Evolutionary conservation across 2,888 invertebrate genomes (phyloP).

Genomic region (Apamea anceps): DNA sequence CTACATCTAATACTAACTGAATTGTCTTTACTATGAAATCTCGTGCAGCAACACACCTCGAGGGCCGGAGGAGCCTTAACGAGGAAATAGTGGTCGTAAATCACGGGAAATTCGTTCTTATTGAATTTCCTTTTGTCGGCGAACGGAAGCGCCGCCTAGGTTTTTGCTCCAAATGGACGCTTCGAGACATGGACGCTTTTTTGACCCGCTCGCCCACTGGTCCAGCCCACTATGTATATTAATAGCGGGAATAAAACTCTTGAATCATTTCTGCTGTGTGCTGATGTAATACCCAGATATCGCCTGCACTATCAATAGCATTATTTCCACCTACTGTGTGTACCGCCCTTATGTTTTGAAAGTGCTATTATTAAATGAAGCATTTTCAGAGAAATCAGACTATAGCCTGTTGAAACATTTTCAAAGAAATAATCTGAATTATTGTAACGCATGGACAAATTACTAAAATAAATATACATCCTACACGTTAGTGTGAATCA

Average conservation of each 20-base stretch:
- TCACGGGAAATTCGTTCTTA: slow-evolving; percentile 89
- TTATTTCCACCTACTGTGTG: not conserved
- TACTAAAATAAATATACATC: not conserved
- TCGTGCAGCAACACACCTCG: slow-evolving; percentile 83
- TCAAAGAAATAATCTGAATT: not conserved
- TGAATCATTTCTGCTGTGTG: not conserved
- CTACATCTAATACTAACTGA: slow-evolving; percentile 64
- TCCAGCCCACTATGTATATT: slow-evolving; percentile 26
- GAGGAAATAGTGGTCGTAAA: slow-evolving; percentile 90
- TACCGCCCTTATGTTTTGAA: not conserved
- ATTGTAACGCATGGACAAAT: not conserved
- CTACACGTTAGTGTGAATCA: not conserved
- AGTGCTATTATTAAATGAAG: not conserved
- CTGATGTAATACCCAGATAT: not conserved
- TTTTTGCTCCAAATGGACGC: slow-evolving; percentile 86
- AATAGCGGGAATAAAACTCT: slow-evolving; percentile 21
- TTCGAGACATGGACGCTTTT: slow-evolving; percentile 78
- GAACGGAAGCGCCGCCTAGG: slow-evolving; percentile 82
- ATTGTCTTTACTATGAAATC: slow-evolving; percentile 84
- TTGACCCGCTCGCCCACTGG: slow-evolving; percentile 58
- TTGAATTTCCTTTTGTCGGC: slow-evolving; percentile 89
- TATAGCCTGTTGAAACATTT: not conserved
- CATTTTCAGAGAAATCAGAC: not conserved
- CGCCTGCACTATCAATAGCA: not conserved
- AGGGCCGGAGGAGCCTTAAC: slow-evolving; percentile 84